Base-by-base conservation (phyloP, 2,113 vertebrate genomes). In the Malurus alboscapulatus region DNA sequence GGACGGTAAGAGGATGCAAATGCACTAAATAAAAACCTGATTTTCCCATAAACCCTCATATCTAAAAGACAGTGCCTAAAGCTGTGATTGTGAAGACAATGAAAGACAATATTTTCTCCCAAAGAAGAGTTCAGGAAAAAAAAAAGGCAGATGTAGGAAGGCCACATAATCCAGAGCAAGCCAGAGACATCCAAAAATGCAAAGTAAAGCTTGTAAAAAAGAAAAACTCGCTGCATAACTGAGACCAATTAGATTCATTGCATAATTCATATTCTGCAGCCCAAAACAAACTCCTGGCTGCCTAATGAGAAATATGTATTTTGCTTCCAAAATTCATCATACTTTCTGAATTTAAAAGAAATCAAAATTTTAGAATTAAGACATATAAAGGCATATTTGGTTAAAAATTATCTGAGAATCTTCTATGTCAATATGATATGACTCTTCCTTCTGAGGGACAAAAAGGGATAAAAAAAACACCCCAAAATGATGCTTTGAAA, bases 401-500 rank as follows among this genome's bases (percentile, higher is more conserved):
- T 14, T 27, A 69, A 69, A 88, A 86, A 58, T 7, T 47, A 26
- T 50, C 69, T 77, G 18, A 58, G 12, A 19, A 19, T 76, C 12
- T 65, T 65, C 47, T 84, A 3, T 3, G 14, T 50, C 63, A 25
- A 15, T 48, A 4, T 42, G 58, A 48, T 22, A 45, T 11, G 50
- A 58, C 17, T 54, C 5, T 34, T 74, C 14, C 50, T 90, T 84
- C 26, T 0, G 0, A 74, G 15, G 32, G 13, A 42, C n/a, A 71
- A 62, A 77, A 62, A 62, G 6, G 30, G 22, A 61, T 32, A 62
- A 0, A 1, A 53, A 72, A 82, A 72, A 80, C 6, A 1, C 0
- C 12, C 12, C 47, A 25, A 5, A 44, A 27, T 51, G 4, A 48
- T 42, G 8, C 12, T 81, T 59, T 58, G 51, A 55, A 40, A 76